Evolutionary conservation across 2,888 invertebrate species (phyloP), one percentile per base, ranked within the genome.

Genomic region (Cryptocephalus moraei): DNA sequence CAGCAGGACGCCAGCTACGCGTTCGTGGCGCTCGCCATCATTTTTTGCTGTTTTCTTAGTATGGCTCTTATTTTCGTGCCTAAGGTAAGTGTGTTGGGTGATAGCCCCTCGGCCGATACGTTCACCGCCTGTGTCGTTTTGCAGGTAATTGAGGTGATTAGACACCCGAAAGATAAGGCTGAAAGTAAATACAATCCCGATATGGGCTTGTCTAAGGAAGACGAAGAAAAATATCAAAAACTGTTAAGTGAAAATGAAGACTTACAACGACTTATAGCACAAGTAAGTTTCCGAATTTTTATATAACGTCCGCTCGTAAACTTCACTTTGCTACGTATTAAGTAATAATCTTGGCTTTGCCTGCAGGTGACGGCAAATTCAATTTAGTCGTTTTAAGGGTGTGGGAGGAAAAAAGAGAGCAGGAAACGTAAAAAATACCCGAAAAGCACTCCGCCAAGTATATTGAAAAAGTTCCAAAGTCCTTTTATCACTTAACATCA

Each of bases 31-130:
- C 77, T 95, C 47, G 93, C 96, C 49, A 95, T 97, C 62, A 89
- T 96, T 59, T 93, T 97, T 74, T 97, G 96, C 74, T 93, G 94
- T 73, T 95, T 95, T 74, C 82, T 99, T 52, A 95, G 96, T 67
- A 93, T 99, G 91, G 92, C 96, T 47, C 82, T 99, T 61, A 92
- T 99, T 66, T 99, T 97, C 76, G 87, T 95, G 64, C 97, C 97
- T 58, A 99, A 99, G 82, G 93, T 91, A 62, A 72, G 68, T 55
- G 31, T 39, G n/a, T n/a, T n/a, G 32, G 36, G 4, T 36, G 6
- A 36, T 2, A 36, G 2, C 6, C 3, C 12, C 12, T 36, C 4
- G 3, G 36, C 12, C 6, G 12, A 36, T 36, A 36, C n/a, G 12
- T 36, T 11, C 4, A 11, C 6, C 4, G 3, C 6, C 11, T 9